Evolutionary conservation across 2,113 vertebrate species (phyloP), one percentile per base, ranked within the genome.

Genomic region (Lates calcarifer): DNA sequence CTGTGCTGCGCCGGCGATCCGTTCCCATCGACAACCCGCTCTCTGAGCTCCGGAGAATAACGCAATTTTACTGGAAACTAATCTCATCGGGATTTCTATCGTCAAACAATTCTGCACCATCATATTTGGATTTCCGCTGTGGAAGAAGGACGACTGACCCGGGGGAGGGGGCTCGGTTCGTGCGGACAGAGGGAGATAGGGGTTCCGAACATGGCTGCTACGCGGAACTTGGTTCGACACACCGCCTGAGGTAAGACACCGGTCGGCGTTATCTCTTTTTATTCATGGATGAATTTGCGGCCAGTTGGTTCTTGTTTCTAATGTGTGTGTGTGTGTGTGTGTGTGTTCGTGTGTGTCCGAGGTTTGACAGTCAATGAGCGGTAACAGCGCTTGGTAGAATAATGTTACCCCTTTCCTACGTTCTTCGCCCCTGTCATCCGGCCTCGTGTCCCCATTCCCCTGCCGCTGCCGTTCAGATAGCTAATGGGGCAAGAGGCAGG

Each of bases 161-260:
- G 89, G 88, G 90, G 91, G 82, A 91, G 91, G 92, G 91, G 94
- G 93, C 89, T 93, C 92, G 91, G 93, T 92, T 92, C 84, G 86
- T 90, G 82, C 85, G 92, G 92, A 94, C 92, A 74, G 88, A 90
- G 90, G 81, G 85, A 92, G 89, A 93, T 37, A 64, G 89, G 76
- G 91, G 89, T 91, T 93, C 94, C 87, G 92, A 93, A 94, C 89
- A 95, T 95, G 95, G 94, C 95, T 95, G 94, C 93, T 94, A 79
- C 92, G 86, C 88, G 93, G 91, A 91, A 93, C 92, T 91, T 86
- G 91, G 93, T 90, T 89, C 93, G 90, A 94, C 89, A 87, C 91
- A 83, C 92, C 89, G 91, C 93, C 94, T 95, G 94, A 95, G 95
- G 95, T 95, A 95, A 95, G 93, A 76, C 15, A 53, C 63, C 35